Percentiles rank a stretch among this genome's conserved stretches.
Evolutionary conservation across 2,113 vertebrate genomes (phyloP).

Genomic region (Chamaetylas fuelleborni): DNA sequence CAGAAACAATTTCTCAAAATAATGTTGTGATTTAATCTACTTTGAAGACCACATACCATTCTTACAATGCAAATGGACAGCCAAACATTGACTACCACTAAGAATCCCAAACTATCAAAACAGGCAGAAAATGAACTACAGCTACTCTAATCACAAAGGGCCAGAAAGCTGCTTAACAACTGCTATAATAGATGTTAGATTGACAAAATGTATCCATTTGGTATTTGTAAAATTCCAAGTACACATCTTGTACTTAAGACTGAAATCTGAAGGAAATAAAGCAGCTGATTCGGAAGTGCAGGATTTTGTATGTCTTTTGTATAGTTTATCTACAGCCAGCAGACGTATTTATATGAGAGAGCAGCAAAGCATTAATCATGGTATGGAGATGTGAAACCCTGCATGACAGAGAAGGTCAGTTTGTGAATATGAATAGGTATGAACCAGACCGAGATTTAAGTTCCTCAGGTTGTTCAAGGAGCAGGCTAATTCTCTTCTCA

Average conservation of each 20-base stretch:
- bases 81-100: background rate
- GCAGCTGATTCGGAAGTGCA: background rate
- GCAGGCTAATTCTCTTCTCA: background rate
- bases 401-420: background rate
- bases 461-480: background rate
- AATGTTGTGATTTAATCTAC: background rate
- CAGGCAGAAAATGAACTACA: background rate
- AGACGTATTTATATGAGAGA: background rate
- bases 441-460: conserved; percentile 16
- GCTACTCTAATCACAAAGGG: background rate
- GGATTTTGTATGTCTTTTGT: background rate
- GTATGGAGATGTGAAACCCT: background rate
- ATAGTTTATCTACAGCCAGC: background rate
- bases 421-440: background rate
- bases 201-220: background rate
- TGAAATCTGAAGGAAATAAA: background rate
- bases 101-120: background rate
- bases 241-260: background rate
- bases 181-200: background rate
- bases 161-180: background rate
- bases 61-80: background rate
- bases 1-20: background rate
- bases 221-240: background rate
- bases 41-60: background rate
- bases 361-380: background rate